A percentile compares a stretch with the other conserved stretches of the same genome.
Conservation (phyloP, 2,888 invertebrate species). For the Lasius fuliginosus region DNA sequence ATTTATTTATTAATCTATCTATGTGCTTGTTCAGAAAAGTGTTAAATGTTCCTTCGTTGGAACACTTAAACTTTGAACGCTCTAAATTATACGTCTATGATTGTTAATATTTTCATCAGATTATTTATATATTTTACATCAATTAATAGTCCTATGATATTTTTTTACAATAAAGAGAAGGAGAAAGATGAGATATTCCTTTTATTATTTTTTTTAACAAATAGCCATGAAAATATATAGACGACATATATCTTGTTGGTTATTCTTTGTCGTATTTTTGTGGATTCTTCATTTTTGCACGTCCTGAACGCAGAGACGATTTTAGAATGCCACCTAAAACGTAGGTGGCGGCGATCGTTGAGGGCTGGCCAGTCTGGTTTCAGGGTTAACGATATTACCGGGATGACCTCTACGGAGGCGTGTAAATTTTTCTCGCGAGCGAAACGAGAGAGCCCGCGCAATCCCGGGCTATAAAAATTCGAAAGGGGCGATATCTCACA, state of each 20-base stretch:
- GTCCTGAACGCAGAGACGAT: conserved; percentile 6
- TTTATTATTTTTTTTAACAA: not conserved
- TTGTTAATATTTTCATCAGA: not conserved
- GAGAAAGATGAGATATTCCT: not conserved
- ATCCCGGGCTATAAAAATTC: conserved; percentile 63
- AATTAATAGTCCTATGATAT: not conserved
- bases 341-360: conserved; percentile 6
- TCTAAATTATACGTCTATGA: not conserved
- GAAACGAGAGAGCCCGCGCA: conserved; percentile 37
- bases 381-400: conserved; percentile 35
- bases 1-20: not conserved
- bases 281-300: not conserved
- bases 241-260: not conserved
- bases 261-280: not conserved
- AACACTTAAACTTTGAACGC: too few relatives aligned
- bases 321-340: conserved; percentile 33
- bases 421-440: conserved; percentile 38
- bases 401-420: conserved; percentile 24
- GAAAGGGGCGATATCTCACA: conserved; percentile 42
- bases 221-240: not conserved
- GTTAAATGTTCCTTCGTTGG: not conserved
- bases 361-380: conserved; percentile 14
- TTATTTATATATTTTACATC: not conserved
- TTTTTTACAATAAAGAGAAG: not conserved
- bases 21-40: too few relatives aligned